Evolutionary conservation across 2,888 invertebrate genomes (phyloP), one percentile per base, ranked within the genome.

Genomic region (Malthinus flaveolus): DNA sequence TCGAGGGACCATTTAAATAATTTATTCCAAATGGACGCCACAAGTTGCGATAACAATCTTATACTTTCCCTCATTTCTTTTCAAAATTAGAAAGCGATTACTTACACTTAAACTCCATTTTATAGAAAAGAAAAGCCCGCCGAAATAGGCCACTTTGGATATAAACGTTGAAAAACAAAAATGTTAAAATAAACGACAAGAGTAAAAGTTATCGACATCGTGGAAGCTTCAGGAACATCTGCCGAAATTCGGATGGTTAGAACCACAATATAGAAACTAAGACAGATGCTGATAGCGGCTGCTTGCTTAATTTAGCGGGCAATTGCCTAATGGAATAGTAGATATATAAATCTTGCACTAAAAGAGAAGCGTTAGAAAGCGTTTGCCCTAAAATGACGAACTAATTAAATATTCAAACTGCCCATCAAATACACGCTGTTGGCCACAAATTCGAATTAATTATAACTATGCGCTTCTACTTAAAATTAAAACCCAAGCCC

Each of bases 211-310:
- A 57, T 57, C 57, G 57, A 57, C 51, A 34, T 57, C 57, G 48
- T 57, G 33, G 34, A 57, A 37, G 51, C 51, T 56, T 52, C 57
- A 47, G 32, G 49, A 57, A 52, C 57, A 57, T 57, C 57, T 57
- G 57, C 48, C 48, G 52, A 57, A 57, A 51, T 57, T 37, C 39
- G 15, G 47, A 34, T 23, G 51, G 57, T 45, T 46, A 37, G 36
- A 52, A 49, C 57, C 57, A 47, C 57, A 51, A 52, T 52, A 52
- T 51, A 52, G 57, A 57, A 56, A 59, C 59, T 54, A 59, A 59
- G 59, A 55, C 59, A 55, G 59, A 59, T 59, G 59, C 54, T 59
- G 54, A 55, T 55, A 57, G 57, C 51, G 47, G 58, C 48, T 42
- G 53, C 35, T 32, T 46, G 46, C 46, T 46, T 46, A 46, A 46